Base-by-base conservation (phyloP, 2,888 invertebrate species). In the Caenorhabditis japonica region DNA sequence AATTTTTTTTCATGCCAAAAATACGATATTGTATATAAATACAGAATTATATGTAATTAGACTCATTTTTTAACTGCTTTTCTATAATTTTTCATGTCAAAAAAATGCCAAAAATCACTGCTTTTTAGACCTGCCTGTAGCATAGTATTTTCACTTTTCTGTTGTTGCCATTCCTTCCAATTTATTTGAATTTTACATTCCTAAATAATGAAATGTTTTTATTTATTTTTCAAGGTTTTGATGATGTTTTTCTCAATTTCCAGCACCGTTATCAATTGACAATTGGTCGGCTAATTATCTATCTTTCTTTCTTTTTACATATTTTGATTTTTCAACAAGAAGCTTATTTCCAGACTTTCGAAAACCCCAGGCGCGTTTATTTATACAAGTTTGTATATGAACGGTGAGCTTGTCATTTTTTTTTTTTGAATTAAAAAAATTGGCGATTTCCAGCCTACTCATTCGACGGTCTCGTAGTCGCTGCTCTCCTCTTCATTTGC, bases 401-500 rank as follows among this genome's bases (percentile, higher is more conserved):
- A 72, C 72, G 72, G 72, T 72, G n/a, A 64, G 58, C 41, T 21
- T 13, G 8, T 4, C 12, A 21, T 19, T 5, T 21, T 4, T n/a
- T n/a, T n/a, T n/a, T n/a, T n/a, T n/a, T n/a, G n/a, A n/a, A n/a
- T n/a, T n/a, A 43, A 23, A 13, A 12, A 21, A n/a, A 4, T 10
- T 52, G 39, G 5, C 15, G 3, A 27, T 41, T 66, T 73, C 51
- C 46, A 74, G 74, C 53, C 59, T 85, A 85, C 70, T 83, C 84
- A 5, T 88, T 90, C 82, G 89, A 89, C 82, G 89, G 89, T n/a
- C 81, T 89, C 66, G 61, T 89, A 39, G 87, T 89, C n/a, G 88
- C 89, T 69, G 85, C 88, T 23, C 82, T 89, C 15, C 79, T 89
- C 52, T 80, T 89, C 38, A 87, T 89, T 21, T 89, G 89, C 80